phyloP scores from a whole-genome alignment of 2,113 vertebrate genomes.

The Alexandromys fortis region DNA sequence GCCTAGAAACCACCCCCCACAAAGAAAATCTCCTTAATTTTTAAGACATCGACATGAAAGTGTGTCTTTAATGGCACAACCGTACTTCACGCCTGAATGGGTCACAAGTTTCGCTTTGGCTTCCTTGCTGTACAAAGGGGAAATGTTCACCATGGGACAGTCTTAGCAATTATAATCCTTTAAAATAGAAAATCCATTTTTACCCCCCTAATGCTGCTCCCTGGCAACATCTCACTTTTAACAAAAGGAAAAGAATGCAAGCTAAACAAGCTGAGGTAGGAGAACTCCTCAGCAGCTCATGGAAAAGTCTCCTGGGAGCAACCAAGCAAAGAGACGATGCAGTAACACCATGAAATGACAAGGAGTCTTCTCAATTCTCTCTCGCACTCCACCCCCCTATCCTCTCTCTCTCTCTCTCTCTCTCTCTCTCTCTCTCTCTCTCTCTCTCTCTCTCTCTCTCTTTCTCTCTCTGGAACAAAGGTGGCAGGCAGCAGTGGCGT shows the following conservation, averaged over 20 bases:
- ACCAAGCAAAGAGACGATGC: not conserved
- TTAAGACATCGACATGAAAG: constrained; percentile 3
- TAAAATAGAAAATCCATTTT: constrained; percentile 19
- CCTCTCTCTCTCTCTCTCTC: not conserved
- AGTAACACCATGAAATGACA: not conserved
- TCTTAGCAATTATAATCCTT: not conserved
- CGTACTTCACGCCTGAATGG: not conserved
- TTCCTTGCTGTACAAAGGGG: not conserved
- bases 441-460: not conserved
- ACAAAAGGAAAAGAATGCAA: not conserved
- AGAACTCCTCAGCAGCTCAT: not conserved
- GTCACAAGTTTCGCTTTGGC: not conserved
- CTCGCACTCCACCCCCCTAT: not conserved
- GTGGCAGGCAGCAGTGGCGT: not conserved
- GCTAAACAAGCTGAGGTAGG: not conserved
- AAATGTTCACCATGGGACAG: constrained; percentile 12
- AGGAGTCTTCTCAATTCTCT: not conserved
- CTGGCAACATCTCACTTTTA: not conserved
- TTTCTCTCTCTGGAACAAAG: not conserved
- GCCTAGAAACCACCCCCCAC: constrained; percentile 85
- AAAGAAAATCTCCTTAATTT: constrained; percentile 56
- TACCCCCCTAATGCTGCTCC: not conserved
- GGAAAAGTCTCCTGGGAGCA: not conserved
- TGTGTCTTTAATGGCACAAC: constrained; percentile 1
- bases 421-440: not conserved